phyloP scores from a whole-genome alignment of 2,888 invertebrate species.

The Trachelus iudaicus region DNA sequence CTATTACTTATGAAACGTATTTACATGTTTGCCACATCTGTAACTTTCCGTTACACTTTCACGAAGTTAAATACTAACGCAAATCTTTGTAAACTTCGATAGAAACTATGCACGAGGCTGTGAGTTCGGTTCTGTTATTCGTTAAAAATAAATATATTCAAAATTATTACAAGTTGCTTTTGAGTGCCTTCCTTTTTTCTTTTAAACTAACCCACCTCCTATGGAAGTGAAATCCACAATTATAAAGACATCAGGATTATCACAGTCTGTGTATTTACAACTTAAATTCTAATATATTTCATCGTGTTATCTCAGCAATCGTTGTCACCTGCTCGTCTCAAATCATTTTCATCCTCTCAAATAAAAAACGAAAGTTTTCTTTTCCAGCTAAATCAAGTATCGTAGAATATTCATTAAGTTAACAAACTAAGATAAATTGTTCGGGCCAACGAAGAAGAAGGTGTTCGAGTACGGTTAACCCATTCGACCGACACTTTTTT shows the following conservation, averaged over 20 bases:
- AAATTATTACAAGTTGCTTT: constrained; percentile 27
- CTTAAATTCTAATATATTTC: constrained; percentile 48
- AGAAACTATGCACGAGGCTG: constrained; percentile 7
- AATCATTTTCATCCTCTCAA: too few species aligned
- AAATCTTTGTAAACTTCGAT: constrained; percentile 11
- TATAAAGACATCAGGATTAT: constrained; percentile 61
- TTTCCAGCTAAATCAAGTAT: too few species aligned
- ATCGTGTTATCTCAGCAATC: constrained; percentile 68
- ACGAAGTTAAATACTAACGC: constrained; percentile 7
- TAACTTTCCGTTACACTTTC: constrained; percentile 12
- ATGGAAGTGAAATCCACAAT: constrained; percentile 45
- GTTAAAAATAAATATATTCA: constrained; percentile 33
- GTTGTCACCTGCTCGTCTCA: constrained; percentile 62
- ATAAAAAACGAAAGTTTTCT: too few species aligned
- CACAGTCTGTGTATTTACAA: constrained; percentile 66
- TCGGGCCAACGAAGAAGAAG: too few species aligned
- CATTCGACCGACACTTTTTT: too few species aligned
- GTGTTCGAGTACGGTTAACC: too few species aligned
- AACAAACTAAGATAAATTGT: too few species aligned
- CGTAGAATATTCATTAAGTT: too few species aligned
- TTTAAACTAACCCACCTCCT: constrained; percentile 28
- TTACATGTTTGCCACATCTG: constrained; percentile 42
- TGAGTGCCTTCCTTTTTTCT: constrained; percentile 17
- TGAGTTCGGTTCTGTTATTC: constrained; percentile 18
- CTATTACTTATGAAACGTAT: constrained; percentile 43